Conservation (phyloP, 2,888 invertebrate genomes). For the Noctua comes region DNA sequence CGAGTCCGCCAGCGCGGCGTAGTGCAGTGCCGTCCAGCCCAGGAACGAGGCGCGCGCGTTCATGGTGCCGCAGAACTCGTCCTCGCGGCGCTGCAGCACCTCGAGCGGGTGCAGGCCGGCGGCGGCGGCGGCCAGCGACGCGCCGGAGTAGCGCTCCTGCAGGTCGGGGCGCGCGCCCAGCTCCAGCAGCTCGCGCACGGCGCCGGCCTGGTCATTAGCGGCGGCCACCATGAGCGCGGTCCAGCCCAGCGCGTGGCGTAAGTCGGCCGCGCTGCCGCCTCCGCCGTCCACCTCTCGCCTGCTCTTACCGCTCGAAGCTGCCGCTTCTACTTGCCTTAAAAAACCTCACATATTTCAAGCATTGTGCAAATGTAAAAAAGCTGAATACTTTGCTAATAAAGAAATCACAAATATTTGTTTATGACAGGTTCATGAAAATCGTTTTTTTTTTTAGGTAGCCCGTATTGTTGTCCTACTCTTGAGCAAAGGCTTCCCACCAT, state of each 20-base stretch:
- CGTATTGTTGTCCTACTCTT: too few species aligned
- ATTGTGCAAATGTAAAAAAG: background rate
- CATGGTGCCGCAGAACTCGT: slow-evolving; percentile 94
- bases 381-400: background rate
- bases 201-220: slow-evolving; percentile 92
- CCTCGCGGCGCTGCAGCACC: slow-evolving; percentile 93
- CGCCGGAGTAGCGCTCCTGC: slow-evolving; percentile 94
- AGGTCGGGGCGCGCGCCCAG: slow-evolving; percentile 95
- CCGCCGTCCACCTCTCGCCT: slow-evolving; percentile 53
- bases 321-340: slow-evolving; percentile 80
- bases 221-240: slow-evolving; percentile 96
- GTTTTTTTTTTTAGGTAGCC: too few species aligned
- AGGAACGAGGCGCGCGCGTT: slow-evolving; percentile 94
- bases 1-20: slow-evolving; percentile 95
- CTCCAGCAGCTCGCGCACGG: slow-evolving; percentile 91
- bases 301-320: slow-evolving; percentile 49
- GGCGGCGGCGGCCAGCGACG: slow-evolving; percentile 91
- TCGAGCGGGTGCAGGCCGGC: slow-evolving; percentile 93
- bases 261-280: slow-evolving; percentile 91
- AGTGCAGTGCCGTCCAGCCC: slow-evolving; percentile 97
- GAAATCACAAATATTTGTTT: too few species aligned
- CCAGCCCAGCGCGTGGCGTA: slow-evolving; percentile 95
- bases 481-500: too few species aligned
- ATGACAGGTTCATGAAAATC: too few species aligned
- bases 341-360: background rate